phyloP scores from a whole-genome alignment of 2,113 vertebrate species.

The Carlito syrichta region DNA sequence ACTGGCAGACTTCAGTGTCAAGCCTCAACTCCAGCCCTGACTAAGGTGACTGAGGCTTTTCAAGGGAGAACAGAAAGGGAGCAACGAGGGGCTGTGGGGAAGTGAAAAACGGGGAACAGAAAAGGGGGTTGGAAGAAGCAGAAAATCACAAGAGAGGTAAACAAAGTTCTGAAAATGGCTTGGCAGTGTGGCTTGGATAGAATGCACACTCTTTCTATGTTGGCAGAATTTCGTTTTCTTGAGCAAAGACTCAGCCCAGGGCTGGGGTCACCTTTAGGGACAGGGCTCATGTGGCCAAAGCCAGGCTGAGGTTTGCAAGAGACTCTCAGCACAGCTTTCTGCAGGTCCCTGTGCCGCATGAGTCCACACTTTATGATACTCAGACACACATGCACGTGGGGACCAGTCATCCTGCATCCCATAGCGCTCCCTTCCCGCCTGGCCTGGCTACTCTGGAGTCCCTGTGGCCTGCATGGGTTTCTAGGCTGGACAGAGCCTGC shows the following conservation, averaged over 20 bases:
- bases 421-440: not conserved
- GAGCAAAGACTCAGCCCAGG: not conserved
- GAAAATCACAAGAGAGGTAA: not conserved
- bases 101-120: not conserved
- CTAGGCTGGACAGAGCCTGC: not conserved
- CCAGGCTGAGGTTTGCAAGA: not conserved
- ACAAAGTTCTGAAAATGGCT: not conserved
- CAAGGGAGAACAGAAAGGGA: not conserved
- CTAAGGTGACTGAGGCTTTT: not conserved
- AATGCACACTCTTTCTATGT: not conserved
- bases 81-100: not conserved
- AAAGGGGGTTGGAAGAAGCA: not conserved
- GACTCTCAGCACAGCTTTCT: fast-evolving
- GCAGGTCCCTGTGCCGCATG: not conserved
- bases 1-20: too few species aligned
- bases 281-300: fast-evolving
- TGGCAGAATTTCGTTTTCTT: not conserved
- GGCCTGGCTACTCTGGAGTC: not conserved
- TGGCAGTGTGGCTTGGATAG: not conserved
- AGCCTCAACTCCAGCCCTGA: not conserved
- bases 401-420: not conserved
- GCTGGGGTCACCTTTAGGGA: not conserved
- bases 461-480: not conserved
- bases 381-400: not conserved
- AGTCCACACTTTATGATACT: not conserved